These are phyloP conservation scores for Drosophila azteca DNA, from an alignment of 1,140 invertebrate genomes.

Conservation along the genomic window DNA sequence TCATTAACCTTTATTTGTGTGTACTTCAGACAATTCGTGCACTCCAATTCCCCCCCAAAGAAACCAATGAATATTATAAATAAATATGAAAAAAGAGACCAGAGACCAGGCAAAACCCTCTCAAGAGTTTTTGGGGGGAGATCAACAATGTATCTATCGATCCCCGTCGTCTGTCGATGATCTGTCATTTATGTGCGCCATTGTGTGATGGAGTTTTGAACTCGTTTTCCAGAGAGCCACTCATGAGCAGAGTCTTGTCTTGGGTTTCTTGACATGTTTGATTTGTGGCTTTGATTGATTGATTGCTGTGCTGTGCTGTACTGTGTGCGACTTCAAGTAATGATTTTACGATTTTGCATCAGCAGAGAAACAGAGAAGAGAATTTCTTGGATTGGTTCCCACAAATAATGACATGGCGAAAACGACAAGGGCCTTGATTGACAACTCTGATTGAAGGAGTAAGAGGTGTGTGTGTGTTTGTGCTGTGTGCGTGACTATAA, in stretches of 20 bases:
- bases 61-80: conserved; percentile 26
- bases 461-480: not conserved
- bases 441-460: conserved; percentile 48
- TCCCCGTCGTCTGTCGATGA: conserved; percentile 42
- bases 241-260: conserved; percentile 37
- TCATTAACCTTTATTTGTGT: conserved; percentile 76
- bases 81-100: conserved; percentile 33
- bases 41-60: conserved; percentile 41
- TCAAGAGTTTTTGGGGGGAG: conserved; percentile 33
- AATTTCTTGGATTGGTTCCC: conserved; percentile 70
- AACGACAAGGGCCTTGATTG: conserved; percentile 56
- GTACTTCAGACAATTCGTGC: conserved; percentile 47
- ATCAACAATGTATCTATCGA: conserved; percentile 34
- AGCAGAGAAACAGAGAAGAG: conserved; percentile 45
- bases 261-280: conserved; percentile 59
- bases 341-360: conserved; percentile 72
- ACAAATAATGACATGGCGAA: conserved; percentile 77
- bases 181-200: conserved; percentile 73
- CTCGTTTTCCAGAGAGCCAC: conserved; percentile 48
- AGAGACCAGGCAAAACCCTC: conserved; percentile 23
- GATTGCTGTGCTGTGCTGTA: conserved; percentile 51
- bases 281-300: conserved; percentile 78
- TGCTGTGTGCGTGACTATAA: conserved; percentile 42
- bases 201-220: conserved; percentile 43
- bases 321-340: conserved; percentile 63